phyloP scores from a whole-genome alignment of 2,888 invertebrate genomes.

The Diaprepes abbreviatus region DNA sequence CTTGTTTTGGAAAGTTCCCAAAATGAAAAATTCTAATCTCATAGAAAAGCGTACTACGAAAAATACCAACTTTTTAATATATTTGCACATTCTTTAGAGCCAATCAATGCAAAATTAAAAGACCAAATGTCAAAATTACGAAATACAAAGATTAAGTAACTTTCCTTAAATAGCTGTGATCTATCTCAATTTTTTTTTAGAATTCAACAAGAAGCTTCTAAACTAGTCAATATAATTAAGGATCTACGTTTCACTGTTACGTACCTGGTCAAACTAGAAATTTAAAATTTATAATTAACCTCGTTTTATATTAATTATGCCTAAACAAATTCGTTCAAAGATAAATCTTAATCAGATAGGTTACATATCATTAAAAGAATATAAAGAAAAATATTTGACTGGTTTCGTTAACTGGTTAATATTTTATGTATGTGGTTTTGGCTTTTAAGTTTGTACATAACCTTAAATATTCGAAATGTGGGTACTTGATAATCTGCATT shows the following conservation, averaged over 20 bases:
- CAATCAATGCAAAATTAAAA: too few relatives aligned
- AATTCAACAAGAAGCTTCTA: slow-evolving; percentile 6
- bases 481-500: too few relatives aligned
- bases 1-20: too few relatives aligned
- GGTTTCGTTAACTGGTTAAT: slow-evolving; percentile 20
- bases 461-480: too few relatives aligned
- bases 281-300: slow-evolving; percentile 42
- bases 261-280: slow-evolving; percentile 37
- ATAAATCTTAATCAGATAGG: slow-evolving; percentile 44
- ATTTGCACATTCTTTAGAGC: too few relatives aligned
- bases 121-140: neutral
- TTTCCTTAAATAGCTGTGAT: slow-evolving; percentile 9
- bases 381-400: slow-evolving; percentile 19
- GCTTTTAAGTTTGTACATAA: too few relatives aligned
- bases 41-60: too few relatives aligned
- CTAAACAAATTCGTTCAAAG: slow-evolving; percentile 32
- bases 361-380: slow-evolving; percentile 30
- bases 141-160: slow-evolving; percentile 4
- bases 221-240: neutral
- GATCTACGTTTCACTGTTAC: slow-evolving; percentile 7
- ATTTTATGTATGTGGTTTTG: slow-evolving; percentile 3
- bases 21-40: too few relatives aligned
- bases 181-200: neutral
- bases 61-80: too few relatives aligned
- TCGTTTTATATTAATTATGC: slow-evolving; percentile 38